A percentile compares a stretch with the other conserved stretches of the same genome.
Conservation (phyloP, 2,797 vertebrate species). For the Danio jaintianensis region DNA sequence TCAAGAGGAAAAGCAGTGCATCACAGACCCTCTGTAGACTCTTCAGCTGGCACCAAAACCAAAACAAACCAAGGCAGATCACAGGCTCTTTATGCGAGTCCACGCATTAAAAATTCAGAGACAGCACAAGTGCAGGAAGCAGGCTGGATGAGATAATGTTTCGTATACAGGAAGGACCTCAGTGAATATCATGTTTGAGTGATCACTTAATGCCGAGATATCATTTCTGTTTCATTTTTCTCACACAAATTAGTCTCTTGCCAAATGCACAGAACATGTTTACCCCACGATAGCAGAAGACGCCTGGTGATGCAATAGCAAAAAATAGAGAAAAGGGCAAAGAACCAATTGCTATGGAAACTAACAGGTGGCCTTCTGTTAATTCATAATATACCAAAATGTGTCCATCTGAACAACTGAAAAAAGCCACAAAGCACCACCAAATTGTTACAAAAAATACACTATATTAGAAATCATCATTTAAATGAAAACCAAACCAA, state of each 20-base stretch:
- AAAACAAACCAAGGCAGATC: constrained; percentile 39
- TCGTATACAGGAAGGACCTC: constrained; percentile 30
- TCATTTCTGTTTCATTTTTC: not conserved
- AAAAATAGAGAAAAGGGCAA: constrained; percentile 34
- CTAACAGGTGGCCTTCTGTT: constrained; percentile 4
- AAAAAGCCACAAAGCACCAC: not conserved
- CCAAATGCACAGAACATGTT: constrained; percentile 16
- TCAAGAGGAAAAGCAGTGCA: not conserved
- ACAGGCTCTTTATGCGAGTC: not conserved
- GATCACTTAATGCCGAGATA: constrained; percentile 33
- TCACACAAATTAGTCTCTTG: constrained; percentile 5
- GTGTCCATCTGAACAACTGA: not conserved
- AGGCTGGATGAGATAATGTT: constrained; percentile 23
- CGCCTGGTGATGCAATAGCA: constrained; percentile 44
- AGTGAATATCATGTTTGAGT: constrained; percentile 29
- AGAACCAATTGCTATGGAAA: constrained; percentile 40
- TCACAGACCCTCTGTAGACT: constrained; percentile 24
- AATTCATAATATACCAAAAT: not conserved
- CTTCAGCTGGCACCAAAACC: constrained; percentile 14
- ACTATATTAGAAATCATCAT: not conserved
- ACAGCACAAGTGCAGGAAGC: constrained; percentile 48
- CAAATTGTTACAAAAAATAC: not conserved
- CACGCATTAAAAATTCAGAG: constrained; percentile 44
- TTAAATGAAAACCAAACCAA: not conserved
- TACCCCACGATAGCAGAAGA: constrained; percentile 34